Evolutionary conservation across 2,888 invertebrate species (phyloP), one percentile per base, ranked within the genome.

Genomic region (Ptychoptera albimana): DNA sequence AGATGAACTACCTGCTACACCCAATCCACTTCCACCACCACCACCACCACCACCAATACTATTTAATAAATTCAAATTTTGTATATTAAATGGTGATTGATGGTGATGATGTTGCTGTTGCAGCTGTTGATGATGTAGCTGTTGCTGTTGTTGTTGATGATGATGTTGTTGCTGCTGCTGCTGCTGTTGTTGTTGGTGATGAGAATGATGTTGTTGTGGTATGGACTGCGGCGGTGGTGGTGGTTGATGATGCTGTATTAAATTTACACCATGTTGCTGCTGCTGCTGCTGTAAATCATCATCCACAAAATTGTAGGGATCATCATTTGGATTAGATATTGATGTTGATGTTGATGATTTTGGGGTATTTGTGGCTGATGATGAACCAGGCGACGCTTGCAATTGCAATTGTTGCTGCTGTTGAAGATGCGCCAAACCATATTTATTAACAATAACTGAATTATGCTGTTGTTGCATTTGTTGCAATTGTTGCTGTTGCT

Each of bases 241-340:
- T 12, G 23, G 29, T 30, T 30, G 39, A 39, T 39, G 23, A 13
- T 39, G 39, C 12, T 39, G 39, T 30, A 23, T 23, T 23, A 23
- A 23, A 23, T 23, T 7, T 23, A 23, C 3, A 23, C 30, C 32
- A 41, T 41, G 48, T 35, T 31, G 46, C 39, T 8, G 45, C 44
- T 44, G 40, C 51, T 42, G 54, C 50, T 7, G 59, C 54, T 11
- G 52, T 50, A 43, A 50, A 42, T 84, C 83, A 58, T 86, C 86
- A 61, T 84, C 83, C 50, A 87, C 85, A 66, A 87, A 88, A 57
- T 82, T 83, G 64, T 87, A 88, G 3, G 86, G 84, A 63, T 86
- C 86, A 54, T 81, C 79, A 6, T 46, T 34, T n/a, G 46, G 36
- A 39, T 48, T 37, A 36, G 48, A 37, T 30, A 47, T 36, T 36